A percentile compares a stretch with the other conserved stretches of the same genome.
These are phyloP conservation scores for Geophilus truncorum DNA, from an alignment of 2,888 invertebrate species.

Conservation along the genomic window DNA sequence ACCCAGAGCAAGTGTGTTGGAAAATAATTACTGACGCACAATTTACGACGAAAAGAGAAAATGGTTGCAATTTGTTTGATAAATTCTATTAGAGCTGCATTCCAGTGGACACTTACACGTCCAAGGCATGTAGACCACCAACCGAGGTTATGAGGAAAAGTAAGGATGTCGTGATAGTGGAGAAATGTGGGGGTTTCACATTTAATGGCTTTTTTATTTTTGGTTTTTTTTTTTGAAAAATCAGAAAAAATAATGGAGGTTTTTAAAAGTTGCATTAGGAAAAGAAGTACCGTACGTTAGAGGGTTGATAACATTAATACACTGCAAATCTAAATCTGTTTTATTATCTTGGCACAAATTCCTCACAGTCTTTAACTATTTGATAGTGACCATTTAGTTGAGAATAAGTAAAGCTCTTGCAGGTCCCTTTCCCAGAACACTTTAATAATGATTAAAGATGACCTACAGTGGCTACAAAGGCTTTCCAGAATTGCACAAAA, in stretches of 20 bases:
- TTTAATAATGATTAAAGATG: no score
- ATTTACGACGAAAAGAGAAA: constrained; percentile 10
- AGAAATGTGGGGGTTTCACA: background rate
- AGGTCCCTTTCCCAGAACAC: no score
- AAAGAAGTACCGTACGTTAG: background rate
- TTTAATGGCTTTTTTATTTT: background rate
- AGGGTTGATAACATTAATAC: no score
- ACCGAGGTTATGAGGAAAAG: background rate
- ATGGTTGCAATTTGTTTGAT: background rate
- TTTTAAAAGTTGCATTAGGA: background rate
- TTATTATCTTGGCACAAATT: no score
- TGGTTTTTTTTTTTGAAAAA: background rate
- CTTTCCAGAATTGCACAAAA: no score
- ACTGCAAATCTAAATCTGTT: no score
- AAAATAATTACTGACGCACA: background rate
- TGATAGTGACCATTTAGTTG: no score
- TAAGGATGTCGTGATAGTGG: background rate
- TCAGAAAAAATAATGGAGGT: background rate
- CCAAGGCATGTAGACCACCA: background rate
- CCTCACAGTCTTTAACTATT: no score
- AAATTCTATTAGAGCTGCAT: background rate
- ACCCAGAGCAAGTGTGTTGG: background rate
- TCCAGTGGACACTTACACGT: constrained; percentile 3
- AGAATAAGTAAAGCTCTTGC: no score
- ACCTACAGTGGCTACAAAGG: no score